Evolutionary conservation across 2,797 vertebrate species (phyloP).

Genomic region (Xerus rutilus): DNA sequence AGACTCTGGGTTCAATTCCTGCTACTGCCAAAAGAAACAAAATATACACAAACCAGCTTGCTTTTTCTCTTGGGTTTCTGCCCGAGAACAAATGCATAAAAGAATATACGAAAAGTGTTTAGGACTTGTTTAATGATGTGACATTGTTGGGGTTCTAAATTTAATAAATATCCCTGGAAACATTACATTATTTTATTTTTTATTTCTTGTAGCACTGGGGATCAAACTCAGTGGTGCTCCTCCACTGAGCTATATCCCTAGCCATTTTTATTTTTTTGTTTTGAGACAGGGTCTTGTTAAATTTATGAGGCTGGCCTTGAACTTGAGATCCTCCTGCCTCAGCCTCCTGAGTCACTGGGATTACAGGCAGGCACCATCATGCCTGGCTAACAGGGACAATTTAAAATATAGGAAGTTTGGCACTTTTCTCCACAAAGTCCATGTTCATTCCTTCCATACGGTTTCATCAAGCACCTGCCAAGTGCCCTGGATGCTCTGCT

Average conservation of each 20-base stretch:
- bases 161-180: neutral
- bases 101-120: neutral
- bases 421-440: neutral
- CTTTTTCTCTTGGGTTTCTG: neutral
- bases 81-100: neutral
- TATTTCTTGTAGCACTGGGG: no score
- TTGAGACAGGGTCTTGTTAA: no score
- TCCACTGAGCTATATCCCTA: no score
- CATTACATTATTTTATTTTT: no score
- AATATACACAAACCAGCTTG: neutral
- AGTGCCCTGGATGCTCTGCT: neutral
- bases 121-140: neutral
- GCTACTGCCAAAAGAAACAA: no score
- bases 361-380: no score
- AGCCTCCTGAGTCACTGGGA: no score
- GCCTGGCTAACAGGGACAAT: neutral
- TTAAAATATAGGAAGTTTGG: neutral
- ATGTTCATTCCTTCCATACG: rapidly evolving
- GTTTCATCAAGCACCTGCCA: neutral
- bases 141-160: neutral
- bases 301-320: no score
- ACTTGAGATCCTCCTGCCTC: no score
- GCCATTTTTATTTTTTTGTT: no score
- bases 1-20: no score
- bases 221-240: no score